Conservation (phyloP, 2,797 vertebrate genomes). For the Megalops cyprinoides region DNA sequence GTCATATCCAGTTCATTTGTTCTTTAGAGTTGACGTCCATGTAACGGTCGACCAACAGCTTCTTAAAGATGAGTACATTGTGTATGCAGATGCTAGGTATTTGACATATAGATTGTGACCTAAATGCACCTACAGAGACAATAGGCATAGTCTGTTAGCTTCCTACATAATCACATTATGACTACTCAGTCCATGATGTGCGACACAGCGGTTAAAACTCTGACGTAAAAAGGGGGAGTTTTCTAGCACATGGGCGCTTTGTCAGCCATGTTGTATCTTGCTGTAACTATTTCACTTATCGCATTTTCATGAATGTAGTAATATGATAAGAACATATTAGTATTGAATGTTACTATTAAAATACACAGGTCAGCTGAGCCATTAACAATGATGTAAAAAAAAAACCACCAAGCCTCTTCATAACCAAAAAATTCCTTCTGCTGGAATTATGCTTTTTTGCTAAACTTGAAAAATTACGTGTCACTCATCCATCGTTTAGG, state of each 20-base stretch:
- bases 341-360: too few species aligned
- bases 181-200: neutral
- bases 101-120: neutral
- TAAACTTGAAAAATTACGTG: neutral
- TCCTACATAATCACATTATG: neutral
- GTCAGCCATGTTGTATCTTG: neutral
- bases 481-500: neutral
- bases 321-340: too few species aligned
- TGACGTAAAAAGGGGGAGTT: neutral
- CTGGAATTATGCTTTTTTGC: too few species aligned
- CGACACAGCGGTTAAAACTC: neutral
- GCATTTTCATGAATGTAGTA: too few species aligned
- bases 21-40: too few species aligned
- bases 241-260: neutral
- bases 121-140: neutral
- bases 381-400: too few species aligned
- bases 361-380: too few species aligned
- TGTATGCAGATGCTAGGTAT: neutral
- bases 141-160: neutral
- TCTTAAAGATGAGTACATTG: too few species aligned
- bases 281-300: neutral
- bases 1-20: too few species aligned
- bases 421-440: too few species aligned
- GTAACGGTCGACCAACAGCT: neutral
- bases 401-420: too few species aligned